Evolutionary conservation across 2,888 invertebrate genomes (phyloP).

Genomic region (Ashinkailepas kermadecensis): DNA sequence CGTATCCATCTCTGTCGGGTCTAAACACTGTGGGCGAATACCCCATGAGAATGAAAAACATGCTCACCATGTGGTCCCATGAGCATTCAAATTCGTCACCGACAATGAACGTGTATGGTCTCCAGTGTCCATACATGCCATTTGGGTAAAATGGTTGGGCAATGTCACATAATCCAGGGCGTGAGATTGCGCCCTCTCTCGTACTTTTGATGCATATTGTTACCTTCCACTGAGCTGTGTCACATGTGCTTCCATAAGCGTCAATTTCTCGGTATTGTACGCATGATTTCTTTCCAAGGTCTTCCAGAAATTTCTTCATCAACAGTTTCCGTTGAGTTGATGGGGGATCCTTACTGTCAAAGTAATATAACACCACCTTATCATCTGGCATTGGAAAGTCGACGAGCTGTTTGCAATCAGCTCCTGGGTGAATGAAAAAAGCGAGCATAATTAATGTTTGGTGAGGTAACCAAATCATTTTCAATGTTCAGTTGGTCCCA

Average conservation of each 20-base stretch:
- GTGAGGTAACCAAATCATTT: no score
- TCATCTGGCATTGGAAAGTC: not conserved
- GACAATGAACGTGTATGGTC: not conserved
- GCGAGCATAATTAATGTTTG: no score
- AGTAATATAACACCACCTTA: not conserved
- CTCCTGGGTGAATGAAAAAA: not conserved
- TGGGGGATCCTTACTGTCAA: not conserved
- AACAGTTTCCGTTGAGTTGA: not conserved
- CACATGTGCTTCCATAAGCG: not conserved
- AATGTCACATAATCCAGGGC: not conserved
- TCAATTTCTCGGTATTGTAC: not conserved
- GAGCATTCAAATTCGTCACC: not conserved
- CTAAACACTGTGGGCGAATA: not conserved
- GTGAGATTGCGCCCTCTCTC: not conserved
- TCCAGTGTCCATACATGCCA: not conserved
- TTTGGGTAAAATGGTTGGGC: not conserved
- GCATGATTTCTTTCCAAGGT: slow-evolving; percentile 1
- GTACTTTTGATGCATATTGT: not conserved
- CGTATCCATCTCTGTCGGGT: not conserved
- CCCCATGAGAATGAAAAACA: not conserved
- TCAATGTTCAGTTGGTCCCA: no score
- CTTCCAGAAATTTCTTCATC: not conserved
- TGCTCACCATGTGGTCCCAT: not conserved
- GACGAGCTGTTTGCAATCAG: not conserved
- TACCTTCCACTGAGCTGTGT: not conserved